phyloP scores from a whole-genome alignment of 2,797 vertebrate species.

The Scyliorhinus canicula region DNA sequence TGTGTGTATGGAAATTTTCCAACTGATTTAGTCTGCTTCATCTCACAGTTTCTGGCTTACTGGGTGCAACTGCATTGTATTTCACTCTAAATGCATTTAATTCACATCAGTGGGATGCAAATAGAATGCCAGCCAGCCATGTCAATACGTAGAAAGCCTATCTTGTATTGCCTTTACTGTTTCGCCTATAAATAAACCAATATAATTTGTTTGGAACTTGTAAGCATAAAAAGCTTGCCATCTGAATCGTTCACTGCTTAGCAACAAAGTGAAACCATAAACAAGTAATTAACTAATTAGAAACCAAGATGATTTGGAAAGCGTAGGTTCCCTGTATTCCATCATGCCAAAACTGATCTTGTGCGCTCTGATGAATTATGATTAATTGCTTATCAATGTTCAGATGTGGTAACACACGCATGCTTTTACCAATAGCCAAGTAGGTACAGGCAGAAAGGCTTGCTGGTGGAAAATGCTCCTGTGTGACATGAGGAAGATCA shows the following conservation, averaged over 20 bases:
- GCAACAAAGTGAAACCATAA: constrained; percentile 14
- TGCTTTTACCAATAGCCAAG: neutral
- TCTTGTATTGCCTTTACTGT: neutral
- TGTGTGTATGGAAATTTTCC: neutral
- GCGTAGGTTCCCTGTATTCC: neutral
- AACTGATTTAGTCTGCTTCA: neutral
- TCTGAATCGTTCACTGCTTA: neutral
- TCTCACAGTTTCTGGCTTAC: neutral
- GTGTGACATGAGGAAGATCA: neutral
- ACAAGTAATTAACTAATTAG: constrained; percentile 29
- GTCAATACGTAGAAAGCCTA: neutral
- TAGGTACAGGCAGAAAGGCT: neutral
- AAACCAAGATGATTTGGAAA: constrained; percentile 3
- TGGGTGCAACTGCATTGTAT: neutral
- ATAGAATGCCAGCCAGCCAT: constrained; percentile 20
- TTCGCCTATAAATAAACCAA: constrained; percentile 27
- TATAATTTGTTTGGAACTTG: constrained; percentile 4
- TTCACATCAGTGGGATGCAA: neutral
- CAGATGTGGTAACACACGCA: neutral
- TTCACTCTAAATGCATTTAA: constrained; percentile 12
- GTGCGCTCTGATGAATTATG: neutral
- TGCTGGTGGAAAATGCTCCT: neutral
- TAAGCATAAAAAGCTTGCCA: neutral
- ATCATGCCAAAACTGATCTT: neutral
- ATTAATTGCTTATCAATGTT: constrained; percentile 7